Base-by-base conservation (phyloP, 2,888 invertebrate genomes). In the Malacosoma neustria region DNA sequence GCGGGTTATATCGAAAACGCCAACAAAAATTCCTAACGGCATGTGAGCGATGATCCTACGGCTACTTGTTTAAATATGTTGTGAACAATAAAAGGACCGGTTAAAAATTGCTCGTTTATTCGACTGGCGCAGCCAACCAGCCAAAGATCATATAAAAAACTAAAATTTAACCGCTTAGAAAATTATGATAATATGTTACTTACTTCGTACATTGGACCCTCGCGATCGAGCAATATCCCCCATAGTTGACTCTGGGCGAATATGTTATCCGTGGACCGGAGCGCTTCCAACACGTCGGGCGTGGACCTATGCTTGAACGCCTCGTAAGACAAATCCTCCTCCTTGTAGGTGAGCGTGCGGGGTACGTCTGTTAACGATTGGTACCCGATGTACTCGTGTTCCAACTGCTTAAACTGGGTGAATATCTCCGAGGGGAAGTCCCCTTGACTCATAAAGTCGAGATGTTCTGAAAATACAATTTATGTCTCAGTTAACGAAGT, bases 311-410 rank as follows among this genome's bases (percentile, higher is more conserved):
- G 68, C 47, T 87, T 80, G 61, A 89, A 92, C 46, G 89, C 61
- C 80, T 92, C 66, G 42, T 76, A 84, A 30, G 79, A 81, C 13
- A 87, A 43, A 33, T 87, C 69, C 39, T 90, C 89, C 63, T 96
- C 96, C 32, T 87, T 80, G 67, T 93, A 94, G 2, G 91, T 88
- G 32, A 92, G 81, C 1, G 94, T 91, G 54, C 93, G 92, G 0
- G 97, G 97, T 7, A 98, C 96, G 84, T 98, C 97, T 0, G 97
- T 97, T 37, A 98, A 88, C 67, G 97, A 97, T 82, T 97, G 97
- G 82, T 98, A 98, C 33, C 96, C 97, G 64, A 96, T 94, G 66
- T 96, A 96, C 64, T 95, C 95, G 69, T 95, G 95, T 66, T 95
- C 92, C 41, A 97, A 77, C 79, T 98, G 98, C 43, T 91, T 90